These are phyloP conservation scores for Solenopsis fugax DNA, from an alignment of 1,140 invertebrate species.

Conservation along the genomic window DNA sequence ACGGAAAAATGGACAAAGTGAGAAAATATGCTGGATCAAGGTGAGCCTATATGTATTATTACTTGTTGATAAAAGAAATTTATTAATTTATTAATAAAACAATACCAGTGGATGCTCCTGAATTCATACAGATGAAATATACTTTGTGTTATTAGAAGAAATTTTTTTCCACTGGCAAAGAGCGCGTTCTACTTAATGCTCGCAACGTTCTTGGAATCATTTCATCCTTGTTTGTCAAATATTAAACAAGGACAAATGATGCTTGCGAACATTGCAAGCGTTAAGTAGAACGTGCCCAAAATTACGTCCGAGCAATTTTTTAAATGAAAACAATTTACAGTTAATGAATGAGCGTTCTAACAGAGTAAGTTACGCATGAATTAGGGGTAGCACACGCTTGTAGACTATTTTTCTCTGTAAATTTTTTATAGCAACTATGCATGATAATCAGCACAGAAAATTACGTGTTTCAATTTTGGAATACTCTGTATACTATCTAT, in stretches of 20 bases:
- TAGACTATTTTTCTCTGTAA: not conserved
- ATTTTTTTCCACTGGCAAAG: not conserved
- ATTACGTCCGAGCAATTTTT: not conserved
- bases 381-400: not conserved
- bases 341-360: not conserved
- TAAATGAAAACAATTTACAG: constrained; percentile 3
- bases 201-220: too few relatives aligned
- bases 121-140: not conserved
- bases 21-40: constrained; percentile 90
- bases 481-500: not conserved
- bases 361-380: not conserved
- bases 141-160: not conserved
- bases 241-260: too few relatives aligned
- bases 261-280: too few relatives aligned
- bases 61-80: constrained; percentile 2
- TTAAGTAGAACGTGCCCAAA: not conserved
- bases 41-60: constrained; percentile 82
- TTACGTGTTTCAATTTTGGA: not conserved
- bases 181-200: too few relatives aligned
- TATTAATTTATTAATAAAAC: constrained; percentile 37
- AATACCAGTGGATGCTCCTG: too few relatives aligned
- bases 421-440: not conserved
- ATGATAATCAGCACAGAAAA: not conserved
- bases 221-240: too few relatives aligned
- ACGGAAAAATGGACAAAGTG: constrained; percentile 88